Evolutionary conservation across 2,113 vertebrate genomes (phyloP).

Genomic region (Sceloporus undulatus): DNA sequence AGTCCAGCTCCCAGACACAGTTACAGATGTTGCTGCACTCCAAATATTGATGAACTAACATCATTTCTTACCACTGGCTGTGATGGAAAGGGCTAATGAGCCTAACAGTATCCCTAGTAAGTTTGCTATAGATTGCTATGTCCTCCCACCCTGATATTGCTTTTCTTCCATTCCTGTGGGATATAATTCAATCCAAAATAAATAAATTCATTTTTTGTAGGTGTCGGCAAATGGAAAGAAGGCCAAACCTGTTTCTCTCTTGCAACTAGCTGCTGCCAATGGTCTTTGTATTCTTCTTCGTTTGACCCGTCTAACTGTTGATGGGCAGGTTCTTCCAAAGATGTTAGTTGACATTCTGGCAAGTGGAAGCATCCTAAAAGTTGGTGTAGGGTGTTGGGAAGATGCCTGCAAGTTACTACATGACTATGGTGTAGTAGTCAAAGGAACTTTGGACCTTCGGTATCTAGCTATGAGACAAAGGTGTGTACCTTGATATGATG

Average conservation of each 20-base stretch:
- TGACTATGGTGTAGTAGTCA: conserved; percentile 86
- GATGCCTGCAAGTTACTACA: conserved; percentile 88
- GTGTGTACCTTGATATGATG: conserved; percentile 68
- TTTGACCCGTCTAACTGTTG: conserved; percentile 80
- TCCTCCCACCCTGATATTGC: neutral
- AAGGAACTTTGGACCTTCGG: conserved; percentile 89
- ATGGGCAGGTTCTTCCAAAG: conserved; percentile 80
- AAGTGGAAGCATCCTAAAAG: conserved; percentile 87
- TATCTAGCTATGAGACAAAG: conserved; percentile 88
- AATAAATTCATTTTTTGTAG: conserved; percentile 72
- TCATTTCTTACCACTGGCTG: neutral
- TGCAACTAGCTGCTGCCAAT: conserved; percentile 90
- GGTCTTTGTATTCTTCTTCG: conserved; percentile 90
- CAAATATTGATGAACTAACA: neutral
- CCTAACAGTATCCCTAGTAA: neutral
- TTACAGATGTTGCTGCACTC: neutral
- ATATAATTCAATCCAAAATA: conserved; percentile 1
- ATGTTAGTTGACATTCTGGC: conserved; percentile 84
- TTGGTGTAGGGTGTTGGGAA: conserved; percentile 94
- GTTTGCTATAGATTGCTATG: neutral
- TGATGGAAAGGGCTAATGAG: neutral
- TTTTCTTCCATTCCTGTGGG: neutral
- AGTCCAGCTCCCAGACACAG: neutral
- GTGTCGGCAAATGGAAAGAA: conserved; percentile 86
- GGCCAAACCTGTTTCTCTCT: conserved; percentile 85